Conservation (phyloP, 2,113 vertebrate species). For the Calidris pygmaea region DNA sequence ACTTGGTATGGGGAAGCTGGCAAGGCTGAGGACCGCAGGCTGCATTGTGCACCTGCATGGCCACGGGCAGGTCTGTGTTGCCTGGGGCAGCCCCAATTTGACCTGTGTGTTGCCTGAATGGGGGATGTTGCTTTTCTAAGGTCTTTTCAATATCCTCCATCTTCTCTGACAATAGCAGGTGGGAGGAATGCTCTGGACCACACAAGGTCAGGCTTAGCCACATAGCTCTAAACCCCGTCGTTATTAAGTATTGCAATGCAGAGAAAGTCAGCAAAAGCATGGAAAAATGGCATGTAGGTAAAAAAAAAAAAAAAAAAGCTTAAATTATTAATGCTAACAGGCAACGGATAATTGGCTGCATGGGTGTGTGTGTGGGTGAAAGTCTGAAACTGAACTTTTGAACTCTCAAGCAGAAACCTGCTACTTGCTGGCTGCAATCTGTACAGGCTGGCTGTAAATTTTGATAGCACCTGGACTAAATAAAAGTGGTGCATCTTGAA, state of each 20-base stretch:
- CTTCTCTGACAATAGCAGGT: neutral
- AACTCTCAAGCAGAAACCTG: neutral
- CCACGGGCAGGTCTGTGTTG: neutral
- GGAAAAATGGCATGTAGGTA: neutral
- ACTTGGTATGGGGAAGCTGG: fast-evolving
- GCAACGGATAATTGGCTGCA: neutral
- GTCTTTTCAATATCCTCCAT: neutral
- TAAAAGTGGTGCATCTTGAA: neutral
- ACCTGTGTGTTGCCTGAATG: neutral
- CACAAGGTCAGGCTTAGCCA: neutral
- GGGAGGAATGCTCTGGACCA: neutral
- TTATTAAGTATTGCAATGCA: neutral
- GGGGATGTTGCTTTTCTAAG: neutral
- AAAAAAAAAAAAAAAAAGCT: neutral
- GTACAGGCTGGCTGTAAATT: neutral
- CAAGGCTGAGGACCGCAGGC: neutral
- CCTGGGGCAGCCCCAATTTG: neutral
- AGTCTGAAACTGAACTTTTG: neutral
- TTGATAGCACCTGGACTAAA: neutral
- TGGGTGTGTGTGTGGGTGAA: neutral
- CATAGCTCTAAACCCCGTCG: neutral
- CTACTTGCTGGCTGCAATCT: neutral
- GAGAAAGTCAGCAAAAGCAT: neutral
- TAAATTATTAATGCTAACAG: neutral
- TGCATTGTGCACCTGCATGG: neutral